Evolutionary conservation across 2,888 invertebrate species (phyloP).

Genomic region (Myopa tessellatipennis): DNA sequence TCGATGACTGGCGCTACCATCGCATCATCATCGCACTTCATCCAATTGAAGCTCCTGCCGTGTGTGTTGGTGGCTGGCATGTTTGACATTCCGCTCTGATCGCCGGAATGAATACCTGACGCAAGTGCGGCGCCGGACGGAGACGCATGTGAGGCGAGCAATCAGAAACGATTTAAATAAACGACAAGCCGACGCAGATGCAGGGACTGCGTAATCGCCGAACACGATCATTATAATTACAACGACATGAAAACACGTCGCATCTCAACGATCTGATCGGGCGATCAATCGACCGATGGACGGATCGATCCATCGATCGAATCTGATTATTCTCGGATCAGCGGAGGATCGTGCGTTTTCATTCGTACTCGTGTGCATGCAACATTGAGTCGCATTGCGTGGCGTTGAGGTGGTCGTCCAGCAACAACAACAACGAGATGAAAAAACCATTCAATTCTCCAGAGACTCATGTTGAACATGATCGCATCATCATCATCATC

Average conservation of each 20-base stretch:
- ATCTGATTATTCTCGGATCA: constrained; percentile 2
- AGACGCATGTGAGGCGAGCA: background rate
- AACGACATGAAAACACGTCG: constrained; percentile 28
- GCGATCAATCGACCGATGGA: constrained; percentile 3
- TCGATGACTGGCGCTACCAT: constrained; percentile 23
- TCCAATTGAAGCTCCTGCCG: constrained; percentile 5
- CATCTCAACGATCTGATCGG: constrained; percentile 11
- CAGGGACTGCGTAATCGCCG: constrained; percentile 31
- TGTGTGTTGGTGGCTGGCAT: constrained; percentile 22
- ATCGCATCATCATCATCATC: background rate
- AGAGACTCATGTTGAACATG: background rate
- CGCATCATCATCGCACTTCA: constrained; percentile 56
- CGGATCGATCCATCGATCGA: constrained; percentile 12
- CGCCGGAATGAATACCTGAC: constrained; percentile 10
- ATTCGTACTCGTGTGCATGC: background rate
- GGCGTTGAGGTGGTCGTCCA: constrained; percentile 28
- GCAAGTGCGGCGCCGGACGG: background rate
- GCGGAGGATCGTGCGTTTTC: background rate
- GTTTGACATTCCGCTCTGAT: constrained; percentile 34
- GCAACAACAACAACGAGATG: background rate
- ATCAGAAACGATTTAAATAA: constrained; percentile 55
- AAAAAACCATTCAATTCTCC: constrained; percentile 6
- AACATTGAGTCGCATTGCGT: background rate
- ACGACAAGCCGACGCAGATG: constrained; percentile 53
- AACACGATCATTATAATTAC: constrained; percentile 46